Conservation (phyloP, 2,888 invertebrate genomes). For the Alitta virens region DNA sequence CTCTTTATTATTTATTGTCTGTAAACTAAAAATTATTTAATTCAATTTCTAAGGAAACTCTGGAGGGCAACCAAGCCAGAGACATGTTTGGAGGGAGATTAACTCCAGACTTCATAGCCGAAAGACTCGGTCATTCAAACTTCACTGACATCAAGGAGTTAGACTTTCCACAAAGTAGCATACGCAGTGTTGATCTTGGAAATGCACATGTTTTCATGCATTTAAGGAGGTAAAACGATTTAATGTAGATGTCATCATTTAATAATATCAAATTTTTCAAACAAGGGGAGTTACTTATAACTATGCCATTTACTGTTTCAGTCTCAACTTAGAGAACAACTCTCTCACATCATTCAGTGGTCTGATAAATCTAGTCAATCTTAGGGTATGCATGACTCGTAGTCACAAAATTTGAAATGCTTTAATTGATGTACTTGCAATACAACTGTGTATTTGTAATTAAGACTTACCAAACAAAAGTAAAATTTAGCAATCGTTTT, state of each 20-base stretch:
- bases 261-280: too few species aligned
- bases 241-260: too few species aligned
- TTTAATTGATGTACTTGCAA: too few species aligned
- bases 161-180: conserved; percentile 51
- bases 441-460: too few species aligned
- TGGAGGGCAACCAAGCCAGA: conserved; percentile 48
- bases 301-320: too few species aligned
- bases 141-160: conserved; percentile 53
- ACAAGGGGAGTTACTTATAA: too few species aligned
- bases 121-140: conserved; percentile 50
- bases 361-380: conserved; percentile 50
- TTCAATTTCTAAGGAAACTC: conserved; percentile 50
- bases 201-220: conserved; percentile 48
- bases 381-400: conserved; percentile 44
- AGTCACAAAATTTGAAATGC: too few species aligned
- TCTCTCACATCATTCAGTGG: conserved; percentile 55
- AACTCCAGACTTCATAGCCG: conserved; percentile 56
- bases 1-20: too few species aligned
- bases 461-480: too few species aligned
- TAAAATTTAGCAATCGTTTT: too few species aligned
- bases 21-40: too few species aligned
- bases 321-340: conserved; percentile 57
- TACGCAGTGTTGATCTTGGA: conserved; percentile 54
- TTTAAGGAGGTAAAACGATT: conserved; percentile 46
- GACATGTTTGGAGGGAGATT: conserved; percentile 56